Conservation (phyloP, 2,113 vertebrate genomes). For the Sula dactylatra region DNA sequence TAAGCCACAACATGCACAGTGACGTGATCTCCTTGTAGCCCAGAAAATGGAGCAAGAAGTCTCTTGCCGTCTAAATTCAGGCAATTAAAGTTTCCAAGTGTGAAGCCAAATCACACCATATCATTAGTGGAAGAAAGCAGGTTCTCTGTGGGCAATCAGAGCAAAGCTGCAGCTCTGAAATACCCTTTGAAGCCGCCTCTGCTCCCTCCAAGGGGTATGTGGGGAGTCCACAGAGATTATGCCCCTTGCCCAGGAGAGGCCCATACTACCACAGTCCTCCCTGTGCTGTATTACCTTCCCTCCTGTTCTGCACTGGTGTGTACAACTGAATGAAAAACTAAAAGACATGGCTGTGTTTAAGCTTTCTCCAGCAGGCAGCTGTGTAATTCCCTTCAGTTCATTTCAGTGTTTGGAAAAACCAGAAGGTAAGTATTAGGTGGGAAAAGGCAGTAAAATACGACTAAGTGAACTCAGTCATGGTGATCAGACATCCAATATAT, state of each 20-base stretch:
- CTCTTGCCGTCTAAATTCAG: not conserved
- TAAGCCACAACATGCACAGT: not conserved
- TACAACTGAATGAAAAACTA: not conserved
- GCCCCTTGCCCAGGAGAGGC: not conserved
- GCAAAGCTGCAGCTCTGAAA: not conserved
- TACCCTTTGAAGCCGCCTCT: not conserved
- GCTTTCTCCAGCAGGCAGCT: not conserved
- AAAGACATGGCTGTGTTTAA: not conserved
- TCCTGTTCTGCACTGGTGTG: not conserved
- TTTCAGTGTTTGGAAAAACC: not conserved
- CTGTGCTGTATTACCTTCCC: not conserved
- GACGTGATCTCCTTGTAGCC: not conserved
- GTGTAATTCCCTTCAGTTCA: not conserved
- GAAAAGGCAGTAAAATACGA: not conserved
- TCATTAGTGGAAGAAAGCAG: not conserved
- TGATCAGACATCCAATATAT: not conserved
- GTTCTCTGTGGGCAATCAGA: not conserved
- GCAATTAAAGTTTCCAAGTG: not conserved
- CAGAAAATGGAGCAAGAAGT: not conserved
- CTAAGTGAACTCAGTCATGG: not conserved
- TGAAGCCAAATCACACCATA: not conserved
- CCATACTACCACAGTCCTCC: not conserved
- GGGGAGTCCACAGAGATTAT: not conserved
- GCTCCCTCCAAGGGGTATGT: not conserved
- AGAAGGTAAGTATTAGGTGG: not conserved